Base-by-base conservation (phyloP, 2,797 vertebrate species). In the Yasuhikotakia modesta region DNA sequence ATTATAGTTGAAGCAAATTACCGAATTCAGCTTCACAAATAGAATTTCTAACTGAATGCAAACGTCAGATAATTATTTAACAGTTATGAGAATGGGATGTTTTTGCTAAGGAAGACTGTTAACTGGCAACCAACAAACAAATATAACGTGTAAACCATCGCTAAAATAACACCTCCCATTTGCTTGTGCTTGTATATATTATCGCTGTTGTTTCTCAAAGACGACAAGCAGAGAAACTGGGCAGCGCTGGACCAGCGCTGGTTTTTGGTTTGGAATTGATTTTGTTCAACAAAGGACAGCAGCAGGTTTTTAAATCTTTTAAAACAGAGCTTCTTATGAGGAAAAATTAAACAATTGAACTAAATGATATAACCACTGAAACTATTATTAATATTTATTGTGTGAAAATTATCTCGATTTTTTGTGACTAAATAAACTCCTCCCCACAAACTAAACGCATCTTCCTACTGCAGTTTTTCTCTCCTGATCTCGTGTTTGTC, bases 401-500 rank as follows among this genome's bases (percentile, higher is more conserved):
- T 39, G 35, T 8, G 35, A 39, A 39, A 6, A 39, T 39, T 8
- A 39, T 39, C 7, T 39, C 6, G 5, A 39, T 35, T 35, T 4
- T 39, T 39, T 8, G 2, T 39, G 35, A 39, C 35, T 39, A 39
- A 39, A 7, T 8, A 39, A 35, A 4, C 7, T 7, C 32, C 7
- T 35, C 7, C 4, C 32, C 32, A 35, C 32, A 35, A 35, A 35
- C 32, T 7, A 35, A 39, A 6, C 10, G 35, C 35, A 17, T 45
- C 39, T 52, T 52, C 27, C 35, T 19, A 27, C 50, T 19, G n/a
- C 16, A 27, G 21, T 35, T 27, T 27, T 24, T 71, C 5, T 53
- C 27, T 43, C 70, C 84, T 79, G 86, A 82, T 80, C 67, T 83
- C 80, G 79, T 81, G 81, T 24, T 78, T 70, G 39, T 72, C 35